These are phyloP conservation scores for Ammospiza nelsoni DNA, from an alignment of 2,113 vertebrate species.

Conservation along the genomic window DNA sequence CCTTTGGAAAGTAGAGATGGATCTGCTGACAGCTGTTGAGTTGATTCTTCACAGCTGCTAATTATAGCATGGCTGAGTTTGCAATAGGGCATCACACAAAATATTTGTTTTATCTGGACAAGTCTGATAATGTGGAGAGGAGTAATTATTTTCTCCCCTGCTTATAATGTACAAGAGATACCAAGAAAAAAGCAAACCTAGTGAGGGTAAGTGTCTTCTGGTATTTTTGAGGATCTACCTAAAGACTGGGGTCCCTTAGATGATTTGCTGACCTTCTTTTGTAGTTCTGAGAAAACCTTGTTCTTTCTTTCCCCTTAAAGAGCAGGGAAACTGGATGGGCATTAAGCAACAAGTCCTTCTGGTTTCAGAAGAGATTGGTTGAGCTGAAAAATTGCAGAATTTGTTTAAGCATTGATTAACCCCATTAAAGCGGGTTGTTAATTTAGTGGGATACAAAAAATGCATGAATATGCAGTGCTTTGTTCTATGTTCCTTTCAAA, in stretches of 20 bases:
- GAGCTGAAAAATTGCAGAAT: not conserved
- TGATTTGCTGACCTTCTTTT: not conserved
- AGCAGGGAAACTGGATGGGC: not conserved
- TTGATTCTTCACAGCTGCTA: not conserved
- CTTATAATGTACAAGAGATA: not conserved
- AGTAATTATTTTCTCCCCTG: slow-evolving; percentile 8
- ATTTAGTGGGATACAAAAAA: not conserved
- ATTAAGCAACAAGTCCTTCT: not conserved
- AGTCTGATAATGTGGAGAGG: not conserved
- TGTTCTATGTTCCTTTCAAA: not conserved
- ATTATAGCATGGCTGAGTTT: slow-evolving; percentile 11
- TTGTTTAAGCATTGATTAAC: not conserved
- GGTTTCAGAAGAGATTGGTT: not conserved
- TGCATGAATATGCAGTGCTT: not conserved
- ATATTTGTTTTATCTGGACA: slow-evolving; percentile 18
- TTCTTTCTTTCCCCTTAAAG: not conserved
- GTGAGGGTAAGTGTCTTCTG: not conserved
- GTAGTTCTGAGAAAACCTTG: not conserved
- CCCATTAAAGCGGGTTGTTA: not conserved
- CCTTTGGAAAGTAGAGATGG: slow-evolving; percentile 7
- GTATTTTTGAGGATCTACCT: not conserved
- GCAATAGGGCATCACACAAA: not conserved
- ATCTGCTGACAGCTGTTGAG: slow-evolving; percentile 37
- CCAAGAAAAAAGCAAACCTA: not conserved
- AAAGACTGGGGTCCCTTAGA: not conserved